A percentile compares a stretch with the other conserved stretches of the same genome.
Conservation (phyloP, 2,797 vertebrate species). For the Botia almorhae region DNA sequence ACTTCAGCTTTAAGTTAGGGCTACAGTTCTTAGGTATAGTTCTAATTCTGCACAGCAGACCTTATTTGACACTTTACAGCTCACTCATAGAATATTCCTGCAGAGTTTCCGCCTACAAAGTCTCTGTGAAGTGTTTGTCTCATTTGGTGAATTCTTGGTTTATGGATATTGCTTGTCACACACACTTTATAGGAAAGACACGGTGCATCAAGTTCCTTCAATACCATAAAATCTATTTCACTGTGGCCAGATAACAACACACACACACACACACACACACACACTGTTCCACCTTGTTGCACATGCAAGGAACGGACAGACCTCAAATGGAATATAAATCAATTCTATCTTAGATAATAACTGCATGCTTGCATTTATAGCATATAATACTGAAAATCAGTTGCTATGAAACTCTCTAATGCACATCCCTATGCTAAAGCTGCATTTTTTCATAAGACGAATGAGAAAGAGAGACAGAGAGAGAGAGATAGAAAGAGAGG, state of each 20-base stretch:
- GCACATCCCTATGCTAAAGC: slow-evolving; percentile 26
- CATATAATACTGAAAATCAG: slow-evolving; percentile 57
- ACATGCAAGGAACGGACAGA: slow-evolving; percentile 54
- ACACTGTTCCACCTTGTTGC: slow-evolving; percentile 3
- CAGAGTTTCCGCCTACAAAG: not conserved
- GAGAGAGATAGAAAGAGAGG: not conserved
- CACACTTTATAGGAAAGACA: slow-evolving; percentile 9
- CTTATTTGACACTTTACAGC: slow-evolving; percentile 1
- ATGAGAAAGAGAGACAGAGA: not conserved
- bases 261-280: not conserved
- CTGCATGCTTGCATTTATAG: slow-evolving; percentile 48
- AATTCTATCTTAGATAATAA: slow-evolving; percentile 69
- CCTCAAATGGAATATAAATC: slow-evolving; percentile 67
- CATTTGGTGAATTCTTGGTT: slow-evolving; percentile 11
- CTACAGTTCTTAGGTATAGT: not conserved
- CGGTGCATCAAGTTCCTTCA: not conserved
- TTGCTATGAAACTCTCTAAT: slow-evolving; percentile 59
- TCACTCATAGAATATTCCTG: not conserved
- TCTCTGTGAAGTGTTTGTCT: not conserved
- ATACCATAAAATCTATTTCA: slow-evolving; percentile 2
- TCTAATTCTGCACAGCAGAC: not conserved
- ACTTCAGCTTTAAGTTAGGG: not conserved
- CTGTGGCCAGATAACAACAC: slow-evolving; percentile 1
- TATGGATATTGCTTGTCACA: not conserved
- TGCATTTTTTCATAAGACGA: not conserved